Evolutionary conservation across 2,113 vertebrate species (phyloP).

Genomic region (Tichodroma muraria): DNA sequence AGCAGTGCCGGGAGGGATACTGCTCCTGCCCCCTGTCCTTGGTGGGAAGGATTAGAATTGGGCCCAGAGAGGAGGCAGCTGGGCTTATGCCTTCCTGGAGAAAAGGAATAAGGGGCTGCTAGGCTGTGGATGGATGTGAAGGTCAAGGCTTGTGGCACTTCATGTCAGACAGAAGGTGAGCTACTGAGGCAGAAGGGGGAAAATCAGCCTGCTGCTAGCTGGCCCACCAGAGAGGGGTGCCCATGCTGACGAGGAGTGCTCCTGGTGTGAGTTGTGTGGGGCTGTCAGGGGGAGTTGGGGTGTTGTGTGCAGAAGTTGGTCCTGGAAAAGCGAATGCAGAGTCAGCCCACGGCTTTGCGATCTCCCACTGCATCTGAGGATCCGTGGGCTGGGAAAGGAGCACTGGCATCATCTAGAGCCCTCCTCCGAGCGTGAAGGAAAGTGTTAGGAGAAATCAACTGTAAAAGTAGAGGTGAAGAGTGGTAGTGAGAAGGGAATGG

Average conservation of each 20-base stretch:
- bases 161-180: not conserved
- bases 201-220: not conserved
- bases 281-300: not conserved
- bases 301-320: not conserved
- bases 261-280: not conserved
- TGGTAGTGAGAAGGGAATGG: not conserved
- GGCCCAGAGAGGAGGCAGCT: not conserved
- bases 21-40: not conserved
- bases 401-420: slow-evolving; percentile 2
- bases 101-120: not conserved
- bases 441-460: not conserved
- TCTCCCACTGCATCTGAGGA: not conserved
- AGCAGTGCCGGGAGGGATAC: not conserved
- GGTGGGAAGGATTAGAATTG: not conserved
- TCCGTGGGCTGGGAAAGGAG: not conserved
- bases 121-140: not conserved
- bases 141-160: not conserved
- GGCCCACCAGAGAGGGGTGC: not conserved
- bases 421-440: not conserved
- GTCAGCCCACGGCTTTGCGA: not conserved
- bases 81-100: not conserved
- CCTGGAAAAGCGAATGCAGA: not conserved
- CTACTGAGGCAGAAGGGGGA: not conserved
- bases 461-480: slow-evolving; percentile 1
- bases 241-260: rapidly evolving